phyloP scores from a whole-genome alignment of 2,113 vertebrate genomes.

The Pseudorasbora parva region DNA sequence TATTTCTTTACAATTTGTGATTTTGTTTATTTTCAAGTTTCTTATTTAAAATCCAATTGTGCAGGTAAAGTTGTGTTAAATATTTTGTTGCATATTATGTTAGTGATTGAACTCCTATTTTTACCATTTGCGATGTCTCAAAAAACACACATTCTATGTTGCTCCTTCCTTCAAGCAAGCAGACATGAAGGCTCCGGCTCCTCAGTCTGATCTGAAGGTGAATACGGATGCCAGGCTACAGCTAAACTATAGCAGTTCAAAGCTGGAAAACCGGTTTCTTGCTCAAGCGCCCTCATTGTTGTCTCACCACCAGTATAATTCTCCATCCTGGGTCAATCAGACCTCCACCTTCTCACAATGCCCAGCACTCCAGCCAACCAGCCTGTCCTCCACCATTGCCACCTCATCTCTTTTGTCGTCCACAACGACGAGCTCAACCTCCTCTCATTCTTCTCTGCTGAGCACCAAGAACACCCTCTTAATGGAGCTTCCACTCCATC shows the following conservation, averaged over 20 bases:
- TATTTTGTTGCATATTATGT: neutral
- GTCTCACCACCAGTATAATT: neutral
- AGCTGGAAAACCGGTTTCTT: slow-evolving; percentile 73
- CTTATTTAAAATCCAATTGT: neutral
- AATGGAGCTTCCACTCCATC: neutral
- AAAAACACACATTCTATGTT: neutral
- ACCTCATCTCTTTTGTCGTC: slow-evolving; percentile 63
- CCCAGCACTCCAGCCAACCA: slow-evolving; percentile 35
- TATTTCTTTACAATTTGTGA: neutral
- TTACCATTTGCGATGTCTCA: neutral
- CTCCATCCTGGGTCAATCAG: slow-evolving; percentile 49
- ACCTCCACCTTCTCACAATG: neutral
- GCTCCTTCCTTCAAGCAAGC: slow-evolving; percentile 29
- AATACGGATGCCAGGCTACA: slow-evolving; percentile 43
- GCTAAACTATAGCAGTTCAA: slow-evolving; percentile 56
- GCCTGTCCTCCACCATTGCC: slow-evolving; percentile 55
- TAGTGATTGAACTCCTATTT: neutral
- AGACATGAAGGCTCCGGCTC: slow-evolving; percentile 66
- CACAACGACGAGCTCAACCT: slow-evolving; percentile 54
- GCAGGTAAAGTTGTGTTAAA: neutral
- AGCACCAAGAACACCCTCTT: slow-evolving; percentile 67
- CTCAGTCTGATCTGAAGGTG: slow-evolving; percentile 41
- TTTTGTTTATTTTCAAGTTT: neutral
- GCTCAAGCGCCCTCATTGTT: slow-evolving; percentile 47
- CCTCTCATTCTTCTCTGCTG: slow-evolving; percentile 60